Base-by-base conservation (phyloP, 1,140 invertebrate species). In the Drosophila ogumai region DNA sequence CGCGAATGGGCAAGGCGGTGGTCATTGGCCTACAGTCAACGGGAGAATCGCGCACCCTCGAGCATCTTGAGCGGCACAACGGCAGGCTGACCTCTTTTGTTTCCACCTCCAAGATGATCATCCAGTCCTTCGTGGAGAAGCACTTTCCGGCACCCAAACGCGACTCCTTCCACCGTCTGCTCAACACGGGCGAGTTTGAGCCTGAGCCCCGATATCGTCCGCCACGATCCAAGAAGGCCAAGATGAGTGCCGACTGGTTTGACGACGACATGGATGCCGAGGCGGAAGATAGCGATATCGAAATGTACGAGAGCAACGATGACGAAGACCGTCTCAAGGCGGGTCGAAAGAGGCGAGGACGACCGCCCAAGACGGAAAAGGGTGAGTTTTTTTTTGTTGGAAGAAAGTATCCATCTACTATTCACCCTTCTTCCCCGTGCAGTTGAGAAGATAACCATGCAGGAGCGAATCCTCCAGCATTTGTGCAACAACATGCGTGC, bases 21-120 rank as follows among this genome's bases (percentile, higher is more conserved):
- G 99, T 99, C 2, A 99, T 99, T 91, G 99, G 99, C 66, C 93
- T 99, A 28, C 99, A 99, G 93, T 99, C 98, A 34, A 99, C 99
- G 0, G 99, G 99, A 13, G 99, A 99, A 94, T 98, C 99, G 0
- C 94, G 98, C 44, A 99, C 98, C 0, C 93, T 99, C 10, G 98
- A 99, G 92, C 97, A 98, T 92, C 93, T 99, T 2, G 99, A 99
- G 93, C 95, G 98, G 50, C 96, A 97, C 90, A 98, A 99, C 75
- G 98, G 98, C 7, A 98, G 99, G 93, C 94, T 99, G 8, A 97
- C 94, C 59, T 98, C 99, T 93, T 99, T 99, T 94, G 98, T 99
- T 3, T 99, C 99, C 22, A 99, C 99, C 8, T 98, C 99, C 31
- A 99, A 99, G 96, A 98, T 93, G 64, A 98, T 99, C 2, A 94